Conservation (phyloP, 2,113 vertebrate genomes). For the Crypturellus undulatus region DNA sequence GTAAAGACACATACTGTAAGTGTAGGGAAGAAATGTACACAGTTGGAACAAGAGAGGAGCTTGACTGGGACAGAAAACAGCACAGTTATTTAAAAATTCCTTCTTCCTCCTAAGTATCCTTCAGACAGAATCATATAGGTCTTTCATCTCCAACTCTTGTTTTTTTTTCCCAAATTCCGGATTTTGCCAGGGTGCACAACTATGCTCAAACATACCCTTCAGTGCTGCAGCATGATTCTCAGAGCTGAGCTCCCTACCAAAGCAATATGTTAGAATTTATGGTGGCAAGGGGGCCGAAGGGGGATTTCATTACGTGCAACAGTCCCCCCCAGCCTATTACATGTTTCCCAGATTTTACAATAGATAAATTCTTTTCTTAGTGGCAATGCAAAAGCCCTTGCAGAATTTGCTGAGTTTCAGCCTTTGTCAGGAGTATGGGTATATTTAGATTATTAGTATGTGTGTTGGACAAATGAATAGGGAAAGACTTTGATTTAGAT, state of each 20-base stretch:
- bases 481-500: not conserved
- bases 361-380: not conserved
- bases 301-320: not conserved
- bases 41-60: not conserved
- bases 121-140: not conserved
- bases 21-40: not conserved
- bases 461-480: not conserved
- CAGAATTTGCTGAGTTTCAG: not conserved
- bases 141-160: not conserved
- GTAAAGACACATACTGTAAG: not conserved
- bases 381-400: not conserved
- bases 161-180: rapidly evolving
- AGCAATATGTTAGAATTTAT: not conserved
- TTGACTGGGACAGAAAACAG: not conserved
- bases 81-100: not conserved
- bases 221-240: not conserved
- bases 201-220: not conserved
- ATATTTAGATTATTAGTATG: not conserved
- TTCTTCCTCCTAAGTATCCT: not conserved
- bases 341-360: not conserved
- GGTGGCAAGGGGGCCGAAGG: not conserved
- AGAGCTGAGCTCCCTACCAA: not conserved
- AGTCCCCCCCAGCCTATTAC: not conserved
- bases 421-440: not conserved
- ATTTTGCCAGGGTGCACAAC: not conserved